Conservation (phyloP, 2,113 vertebrate species). For the Ameiurus melas region DNA sequence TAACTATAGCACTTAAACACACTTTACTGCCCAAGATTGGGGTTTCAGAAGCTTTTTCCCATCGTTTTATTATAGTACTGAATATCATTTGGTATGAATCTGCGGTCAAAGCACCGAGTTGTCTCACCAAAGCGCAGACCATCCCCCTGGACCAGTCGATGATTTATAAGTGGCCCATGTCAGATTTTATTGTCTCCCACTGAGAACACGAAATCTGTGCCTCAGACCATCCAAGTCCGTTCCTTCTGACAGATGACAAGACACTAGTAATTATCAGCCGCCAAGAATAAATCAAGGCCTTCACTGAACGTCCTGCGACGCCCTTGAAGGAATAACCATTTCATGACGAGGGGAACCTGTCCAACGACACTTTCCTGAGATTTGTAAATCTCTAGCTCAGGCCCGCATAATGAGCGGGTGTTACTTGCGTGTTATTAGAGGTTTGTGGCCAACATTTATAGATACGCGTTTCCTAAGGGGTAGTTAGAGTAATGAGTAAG, state of each 20-base stretch:
- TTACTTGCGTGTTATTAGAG: constrained; percentile 77
- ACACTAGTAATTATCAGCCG: constrained; percentile 78
- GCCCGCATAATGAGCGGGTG: constrained; percentile 75
- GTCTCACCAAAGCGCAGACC: constrained; percentile 36
- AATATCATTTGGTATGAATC: background rate
- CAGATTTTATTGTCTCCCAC: constrained; percentile 69
- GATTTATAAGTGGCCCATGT: constrained; percentile 72
- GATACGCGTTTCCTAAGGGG: constrained; percentile 75
- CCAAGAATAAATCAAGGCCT: constrained; percentile 76
- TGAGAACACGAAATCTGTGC: constrained; percentile 68
- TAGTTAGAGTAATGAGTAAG: constrained; percentile 78
- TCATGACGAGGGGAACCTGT: constrained; percentile 64
- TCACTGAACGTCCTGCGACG: constrained; percentile 65
- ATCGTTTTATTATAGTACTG: background rate
- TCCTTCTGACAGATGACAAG: constrained; percentile 74
- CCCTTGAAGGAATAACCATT: constrained; percentile 73
- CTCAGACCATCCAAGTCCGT: constrained; percentile 71
- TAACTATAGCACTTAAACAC: background rate
- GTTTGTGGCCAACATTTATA: constrained; percentile 75
- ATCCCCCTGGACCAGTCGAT: constrained; percentile 46
- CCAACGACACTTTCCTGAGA: constrained; percentile 67
- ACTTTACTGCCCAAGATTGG: no score
- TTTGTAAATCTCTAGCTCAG: constrained; percentile 78
- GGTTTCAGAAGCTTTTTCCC: background rate
- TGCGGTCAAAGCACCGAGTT: constrained; percentile 6